Evolutionary conservation across 2,888 invertebrate species (phyloP).

Genomic region (Nebria brevicollis): DNA sequence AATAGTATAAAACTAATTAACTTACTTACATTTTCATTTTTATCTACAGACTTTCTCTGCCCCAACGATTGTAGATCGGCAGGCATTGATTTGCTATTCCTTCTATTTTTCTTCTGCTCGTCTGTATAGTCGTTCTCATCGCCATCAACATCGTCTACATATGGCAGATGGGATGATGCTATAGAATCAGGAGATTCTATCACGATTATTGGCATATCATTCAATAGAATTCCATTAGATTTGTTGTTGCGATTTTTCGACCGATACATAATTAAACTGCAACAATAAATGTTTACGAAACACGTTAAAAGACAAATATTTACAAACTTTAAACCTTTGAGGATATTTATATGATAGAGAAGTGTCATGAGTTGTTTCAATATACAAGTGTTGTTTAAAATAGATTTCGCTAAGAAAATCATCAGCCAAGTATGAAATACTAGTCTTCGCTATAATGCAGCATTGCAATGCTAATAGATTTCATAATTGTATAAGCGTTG

Average conservation of each 20-base stretch:
- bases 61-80: constrained; percentile 69
- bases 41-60: constrained; percentile 54
- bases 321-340: not conserved
- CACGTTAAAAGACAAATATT: not conserved
- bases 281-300: not conserved
- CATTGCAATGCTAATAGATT: not conserved
- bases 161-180: constrained; percentile 30
- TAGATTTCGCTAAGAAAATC: not conserved
- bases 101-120: constrained; percentile 61
- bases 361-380: not conserved
- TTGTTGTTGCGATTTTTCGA: constrained; percentile 18
- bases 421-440: not conserved
- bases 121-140: constrained; percentile 9
- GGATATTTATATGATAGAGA: not conserved
- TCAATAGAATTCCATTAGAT: constrained; percentile 18
- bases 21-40: constrained; percentile 46
- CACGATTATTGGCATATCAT: constrained; percentile 38
- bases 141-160: constrained; percentile 30
- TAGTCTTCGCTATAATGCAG: not conserved
- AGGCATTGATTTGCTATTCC: constrained; percentile 81
- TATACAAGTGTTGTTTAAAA: not conserved
- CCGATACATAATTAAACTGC: constrained; percentile 19
- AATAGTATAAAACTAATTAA: not conserved
- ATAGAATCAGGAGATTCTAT: constrained; percentile 38
- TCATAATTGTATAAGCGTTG: not conserved